Base-by-base conservation (phyloP, 2,113 vertebrate species). In the Psittacula cyanocephala region DNA sequence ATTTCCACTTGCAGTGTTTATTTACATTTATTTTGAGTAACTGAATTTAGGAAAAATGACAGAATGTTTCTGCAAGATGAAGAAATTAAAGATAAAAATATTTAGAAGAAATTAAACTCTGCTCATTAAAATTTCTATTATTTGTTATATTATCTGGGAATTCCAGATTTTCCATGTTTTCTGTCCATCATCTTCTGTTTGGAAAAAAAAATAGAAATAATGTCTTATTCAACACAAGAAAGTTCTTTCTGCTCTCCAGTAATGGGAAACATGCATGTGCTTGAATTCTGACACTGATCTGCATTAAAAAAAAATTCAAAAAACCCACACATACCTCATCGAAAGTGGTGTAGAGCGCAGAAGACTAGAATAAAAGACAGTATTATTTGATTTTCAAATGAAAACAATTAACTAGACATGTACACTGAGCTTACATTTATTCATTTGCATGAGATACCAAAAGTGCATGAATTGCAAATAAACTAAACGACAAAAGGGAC, bases 281-380 rank as follows among this genome's bases (percentile, higher is more conserved):
- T 89, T 71, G 46, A 75, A 92, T 88, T 63, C 44, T 65, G 64
- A 65, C 52, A 62, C 5, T 29, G 22, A 47, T 29, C 52, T 3
- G 20, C 33, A 49, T 52, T 59, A 33, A 88, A 60, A 37, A 39
- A 49, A 35, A 57, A 28, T 29, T 31, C 31, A 43, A 71, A 33
- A 33, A 8, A 19, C 12, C 11, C 27, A n/a, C 19, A 81, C 47
- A 17, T 98, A 98, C 98, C 94, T 98, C 98, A 96, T 98, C 98
- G 0, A 98, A 98, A 74, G 98, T 98, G n/a, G 98, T 98, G 47
- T 98, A 98, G 33, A 98, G 91, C 91, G 95, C 86, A 60, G 97
- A 97, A 83, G 98, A 91, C 98, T 98, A 86, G 27, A 97, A 92
- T 9, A 97, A 87, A 97, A 89, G 12, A 97, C 5, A 93, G 10